A percentile compares a stretch with the other conserved stretches of the same genome.
phyloP scores from a whole-genome alignment of 1,140 invertebrate genomes.

The Zaprionus vittiger region DNA sequence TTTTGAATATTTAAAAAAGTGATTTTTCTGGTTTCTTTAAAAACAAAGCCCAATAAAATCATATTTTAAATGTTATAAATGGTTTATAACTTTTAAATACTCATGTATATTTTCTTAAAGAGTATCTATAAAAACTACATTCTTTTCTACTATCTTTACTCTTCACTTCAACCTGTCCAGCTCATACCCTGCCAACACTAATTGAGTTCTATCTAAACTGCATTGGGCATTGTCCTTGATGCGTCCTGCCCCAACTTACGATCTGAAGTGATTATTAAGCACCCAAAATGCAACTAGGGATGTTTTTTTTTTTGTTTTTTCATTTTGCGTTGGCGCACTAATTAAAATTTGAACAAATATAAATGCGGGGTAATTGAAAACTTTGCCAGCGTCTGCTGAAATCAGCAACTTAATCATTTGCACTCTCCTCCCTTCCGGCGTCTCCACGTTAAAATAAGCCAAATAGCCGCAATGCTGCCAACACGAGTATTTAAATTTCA shows the following conservation, averaged over 20 bases:
- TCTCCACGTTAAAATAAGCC: slow-evolving; percentile 9
- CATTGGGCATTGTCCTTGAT: background rate
- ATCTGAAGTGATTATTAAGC: background rate
- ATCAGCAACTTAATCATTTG: slow-evolving; percentile 62
- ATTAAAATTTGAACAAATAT: slow-evolving; percentile 81
- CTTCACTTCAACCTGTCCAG: background rate
- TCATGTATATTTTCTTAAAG: no score
- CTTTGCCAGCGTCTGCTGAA: slow-evolving; percentile 57
- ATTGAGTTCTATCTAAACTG: background rate
- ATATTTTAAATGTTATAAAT: no score
- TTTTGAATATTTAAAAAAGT: no score
- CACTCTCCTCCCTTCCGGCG: background rate
- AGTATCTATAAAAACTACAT: no score
- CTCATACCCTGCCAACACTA: background rate
- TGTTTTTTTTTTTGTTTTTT: slow-evolving; percentile 22
- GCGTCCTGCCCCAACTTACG: background rate
- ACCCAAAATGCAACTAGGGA: background rate
- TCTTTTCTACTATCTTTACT: background rate
- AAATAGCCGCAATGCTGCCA: slow-evolving; percentile 37
- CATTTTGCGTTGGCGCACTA: slow-evolving; percentile 52
- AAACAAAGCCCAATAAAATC: no score
- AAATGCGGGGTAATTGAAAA: slow-evolving; percentile 80
- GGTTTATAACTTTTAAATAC: no score
- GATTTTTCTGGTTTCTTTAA: background rate
- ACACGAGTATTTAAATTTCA: slow-evolving; percentile 61